Percentiles rank a stretch among this genome's conserved stretches.
These are phyloP conservation scores for Drosophila eohydei DNA, from an alignment of 2,888 invertebrate genomes.

Conservation along the genomic window DNA sequence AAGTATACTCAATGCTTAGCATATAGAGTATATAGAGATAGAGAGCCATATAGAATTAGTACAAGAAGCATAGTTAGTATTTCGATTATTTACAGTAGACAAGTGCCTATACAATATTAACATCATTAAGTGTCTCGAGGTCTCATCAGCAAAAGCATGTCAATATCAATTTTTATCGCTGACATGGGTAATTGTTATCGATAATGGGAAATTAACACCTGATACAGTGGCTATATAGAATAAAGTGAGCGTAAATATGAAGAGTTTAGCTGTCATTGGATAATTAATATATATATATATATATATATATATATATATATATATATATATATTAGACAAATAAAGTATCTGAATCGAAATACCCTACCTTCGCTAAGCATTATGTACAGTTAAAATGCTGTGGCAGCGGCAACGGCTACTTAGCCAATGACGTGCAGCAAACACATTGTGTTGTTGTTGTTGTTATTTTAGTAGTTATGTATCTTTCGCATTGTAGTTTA, in stretches of 20 bases:
- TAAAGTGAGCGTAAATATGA: background rate
- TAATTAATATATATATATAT: background rate
- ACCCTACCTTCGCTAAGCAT: background rate
- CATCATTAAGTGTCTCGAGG: background rate
- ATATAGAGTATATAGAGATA: no score
- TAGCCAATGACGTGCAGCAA: slow-evolving; percentile 45
- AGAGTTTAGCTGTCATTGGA: background rate
- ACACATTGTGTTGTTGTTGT: slow-evolving; percentile 19
- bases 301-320: background rate
- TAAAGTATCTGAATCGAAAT: background rate
- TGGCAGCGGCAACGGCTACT: slow-evolving; percentile 34
- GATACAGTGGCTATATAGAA: background rate
- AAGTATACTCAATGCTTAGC: no score
- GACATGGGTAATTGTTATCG: background rate
- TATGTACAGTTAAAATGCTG: background rate
- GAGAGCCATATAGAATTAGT: no score
- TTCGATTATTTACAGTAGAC: no score
- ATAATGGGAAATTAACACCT: background rate
- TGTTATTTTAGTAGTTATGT: slow-evolving; percentile 27
- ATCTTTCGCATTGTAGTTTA: slow-evolving; percentile 15
- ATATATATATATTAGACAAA: background rate
- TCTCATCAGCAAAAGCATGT: background rate
- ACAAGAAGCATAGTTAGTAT: no score
- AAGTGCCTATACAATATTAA: background rate
- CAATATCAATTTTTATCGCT: slow-evolving; percentile 1